These are phyloP conservation scores for Littorina saxatilis DNA, from an alignment of 1,140 invertebrate species.

Conservation along the genomic window DNA sequence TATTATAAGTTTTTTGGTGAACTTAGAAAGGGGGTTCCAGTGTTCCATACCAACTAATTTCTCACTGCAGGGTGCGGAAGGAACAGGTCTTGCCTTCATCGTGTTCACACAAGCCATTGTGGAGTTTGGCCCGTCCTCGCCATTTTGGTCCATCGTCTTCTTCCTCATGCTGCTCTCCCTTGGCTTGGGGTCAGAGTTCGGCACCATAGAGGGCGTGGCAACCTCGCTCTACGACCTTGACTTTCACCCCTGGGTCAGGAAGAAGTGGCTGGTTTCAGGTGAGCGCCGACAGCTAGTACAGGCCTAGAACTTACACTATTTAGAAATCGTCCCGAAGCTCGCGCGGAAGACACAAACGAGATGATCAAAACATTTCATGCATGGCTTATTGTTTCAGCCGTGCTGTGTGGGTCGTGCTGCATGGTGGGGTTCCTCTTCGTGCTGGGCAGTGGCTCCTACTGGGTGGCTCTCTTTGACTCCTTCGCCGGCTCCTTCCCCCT, in stretches of 20 bases:
- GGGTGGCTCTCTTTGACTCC: constrained; percentile 95
- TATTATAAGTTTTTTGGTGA: not conserved
- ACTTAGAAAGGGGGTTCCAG: too few species aligned
- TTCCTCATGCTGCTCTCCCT: constrained; percentile 96
- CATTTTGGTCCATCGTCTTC: constrained; percentile 94
- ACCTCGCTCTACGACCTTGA: constrained; percentile 95
- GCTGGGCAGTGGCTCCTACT: constrained; percentile 95
- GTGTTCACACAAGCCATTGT: constrained; percentile 94
- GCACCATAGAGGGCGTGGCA: constrained; percentile 84
- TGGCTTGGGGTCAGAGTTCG: constrained; percentile 93
- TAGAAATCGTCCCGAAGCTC: too few species aligned
- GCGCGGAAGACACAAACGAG: too few species aligned
- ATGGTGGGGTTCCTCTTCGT: constrained; percentile 91
- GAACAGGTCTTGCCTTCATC: constrained; percentile 89
- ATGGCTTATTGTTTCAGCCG: too few species aligned
- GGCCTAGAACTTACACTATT: too few species aligned
- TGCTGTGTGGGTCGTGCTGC: constrained; percentile 89
- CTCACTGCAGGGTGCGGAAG: constrained; percentile 73
- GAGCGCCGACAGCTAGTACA: too few species aligned
- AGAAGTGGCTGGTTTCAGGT: constrained; percentile 86
- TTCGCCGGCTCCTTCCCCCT: constrained; percentile 95
- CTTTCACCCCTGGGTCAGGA: constrained; percentile 90
- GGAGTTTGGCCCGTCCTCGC: constrained; percentile 91
- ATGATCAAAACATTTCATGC: too few species aligned
- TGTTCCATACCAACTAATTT: too few species aligned